Conservation (phyloP, 2,113 vertebrate genomes). For the Scomber colias region DNA sequence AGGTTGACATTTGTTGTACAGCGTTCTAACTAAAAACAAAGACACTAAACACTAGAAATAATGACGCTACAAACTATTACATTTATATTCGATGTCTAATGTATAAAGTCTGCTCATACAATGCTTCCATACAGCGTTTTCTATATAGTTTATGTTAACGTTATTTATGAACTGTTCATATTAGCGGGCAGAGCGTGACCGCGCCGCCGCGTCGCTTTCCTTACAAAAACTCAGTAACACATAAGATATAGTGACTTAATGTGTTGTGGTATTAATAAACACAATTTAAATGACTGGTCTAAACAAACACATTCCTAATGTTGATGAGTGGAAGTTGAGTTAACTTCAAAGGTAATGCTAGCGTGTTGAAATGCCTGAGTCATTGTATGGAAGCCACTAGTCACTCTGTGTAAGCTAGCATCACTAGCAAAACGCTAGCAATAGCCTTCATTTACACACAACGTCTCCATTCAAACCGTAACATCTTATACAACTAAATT, state of each 20-base stretch:
- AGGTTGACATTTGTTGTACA: no score
- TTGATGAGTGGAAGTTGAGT: not conserved
- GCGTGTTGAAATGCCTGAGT: constrained; percentile 76
- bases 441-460: not conserved
- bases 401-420: constrained; percentile 23
- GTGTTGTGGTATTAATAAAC: rapidly evolving
- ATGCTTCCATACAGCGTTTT: no score
- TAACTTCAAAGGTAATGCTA: rapidly evolving
- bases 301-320: not conserved
- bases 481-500: rapidly evolving
- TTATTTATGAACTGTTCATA: no score
- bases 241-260: no score
- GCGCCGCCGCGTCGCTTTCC: no score
- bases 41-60: not conserved
- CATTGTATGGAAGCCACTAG: constrained; percentile 61
- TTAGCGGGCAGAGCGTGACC: no score
- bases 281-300: no score
- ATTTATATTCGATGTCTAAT: no score
- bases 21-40: no score
- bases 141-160: not conserved
- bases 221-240: no score
- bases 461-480: rapidly evolving
- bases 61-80: no score
- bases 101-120: no score
- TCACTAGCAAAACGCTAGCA: not conserved